phyloP scores from a whole-genome alignment of 2,113 vertebrate species.

The Anguilla rostrata region DNA sequence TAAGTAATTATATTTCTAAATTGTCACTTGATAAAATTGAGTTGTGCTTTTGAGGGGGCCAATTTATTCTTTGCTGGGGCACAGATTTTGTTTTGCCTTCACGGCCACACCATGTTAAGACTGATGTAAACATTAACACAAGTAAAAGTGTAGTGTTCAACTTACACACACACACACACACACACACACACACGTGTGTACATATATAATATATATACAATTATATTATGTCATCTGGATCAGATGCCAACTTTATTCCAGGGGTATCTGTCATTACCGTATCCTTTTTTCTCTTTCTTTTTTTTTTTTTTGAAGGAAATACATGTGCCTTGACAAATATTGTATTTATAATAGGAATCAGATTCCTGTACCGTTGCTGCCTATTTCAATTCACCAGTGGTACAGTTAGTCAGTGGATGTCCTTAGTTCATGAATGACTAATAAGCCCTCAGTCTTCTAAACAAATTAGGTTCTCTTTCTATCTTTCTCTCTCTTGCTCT shows the following conservation, averaged over 20 bases:
- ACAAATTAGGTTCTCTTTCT: background rate
- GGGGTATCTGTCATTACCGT: background rate
- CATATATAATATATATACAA: no score
- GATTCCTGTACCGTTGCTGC: constrained; percentile 8
- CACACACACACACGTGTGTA: no score
- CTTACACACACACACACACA: background rate
- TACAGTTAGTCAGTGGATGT: background rate
- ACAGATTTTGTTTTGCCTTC: background rate
- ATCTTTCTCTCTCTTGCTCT: no score
- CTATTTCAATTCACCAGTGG: constrained; percentile 2
- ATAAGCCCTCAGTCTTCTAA: background rate
- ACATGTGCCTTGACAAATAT: constrained; percentile 8
- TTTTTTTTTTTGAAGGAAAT: background rate
- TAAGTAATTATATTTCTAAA: background rate
- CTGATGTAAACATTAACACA: background rate
- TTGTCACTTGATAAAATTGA: background rate
- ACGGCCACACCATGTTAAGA: background rate
- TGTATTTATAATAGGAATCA: background rate
- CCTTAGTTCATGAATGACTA: background rate
- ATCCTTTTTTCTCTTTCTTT: background rate
- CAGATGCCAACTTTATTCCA: background rate
- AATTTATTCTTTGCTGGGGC: background rate
- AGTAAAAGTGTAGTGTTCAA: background rate
- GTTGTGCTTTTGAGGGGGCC: background rate
- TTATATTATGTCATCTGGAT: background rate